These are phyloP conservation scores for Bellardia bayeri DNA, from an alignment of 2,888 invertebrate genomes.

Conservation along the genomic window DNA sequence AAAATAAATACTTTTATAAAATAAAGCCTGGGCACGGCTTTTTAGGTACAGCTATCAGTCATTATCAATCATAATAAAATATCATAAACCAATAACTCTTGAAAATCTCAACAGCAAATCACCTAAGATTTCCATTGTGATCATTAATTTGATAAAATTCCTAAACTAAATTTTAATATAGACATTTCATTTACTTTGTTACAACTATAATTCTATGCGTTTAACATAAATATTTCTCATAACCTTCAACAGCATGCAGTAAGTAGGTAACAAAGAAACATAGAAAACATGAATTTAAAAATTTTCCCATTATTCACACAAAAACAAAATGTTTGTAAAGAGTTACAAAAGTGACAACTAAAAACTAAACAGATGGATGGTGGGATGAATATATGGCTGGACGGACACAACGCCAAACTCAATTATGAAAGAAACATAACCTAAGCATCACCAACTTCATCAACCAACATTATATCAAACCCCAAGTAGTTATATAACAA, in stretches of 20 bases:
- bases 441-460: conserved; percentile 45
- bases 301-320: conserved; percentile 70
- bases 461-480: conserved; percentile 27
- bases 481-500: conserved; percentile 63
- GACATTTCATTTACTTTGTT: conserved; percentile 5
- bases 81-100: neutral
- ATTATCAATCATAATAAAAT: neutral
- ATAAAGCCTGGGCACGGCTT: too few relatives aligned
- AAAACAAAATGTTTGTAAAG: conserved; percentile 57
- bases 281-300: conserved; percentile 40
- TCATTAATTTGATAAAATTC: conserved; percentile 17
- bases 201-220: neutral
- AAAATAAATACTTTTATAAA: too few relatives aligned
- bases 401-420: conserved; percentile 16
- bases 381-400: conserved; percentile 17
- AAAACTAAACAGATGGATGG: conserved; percentile 41
- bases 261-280: conserved; percentile 45
- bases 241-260: conserved; percentile 59
- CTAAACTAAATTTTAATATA: neutral
- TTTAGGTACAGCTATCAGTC: too few relatives aligned
- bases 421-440: conserved; percentile 58
- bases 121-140: neutral
- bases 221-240: conserved; percentile 56
- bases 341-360: conserved; percentile 52
- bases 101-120: neutral